Evolutionary conservation across 1,140 invertebrate genomes (phyloP).

Genomic region (Galleria mellonella): DNA sequence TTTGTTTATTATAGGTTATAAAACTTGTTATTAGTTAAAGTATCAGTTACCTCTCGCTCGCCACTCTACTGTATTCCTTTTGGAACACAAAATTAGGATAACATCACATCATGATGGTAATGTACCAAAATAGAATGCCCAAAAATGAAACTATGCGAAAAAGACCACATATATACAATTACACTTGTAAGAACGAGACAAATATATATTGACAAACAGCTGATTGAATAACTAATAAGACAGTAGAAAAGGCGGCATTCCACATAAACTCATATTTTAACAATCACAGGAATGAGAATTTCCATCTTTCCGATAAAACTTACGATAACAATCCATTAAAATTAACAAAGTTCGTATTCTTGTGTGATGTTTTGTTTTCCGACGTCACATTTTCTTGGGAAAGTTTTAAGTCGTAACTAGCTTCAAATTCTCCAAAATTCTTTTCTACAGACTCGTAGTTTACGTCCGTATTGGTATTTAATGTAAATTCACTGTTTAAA

Average conservation of each 20-base stretch:
- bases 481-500: background rate
- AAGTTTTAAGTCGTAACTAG: conserved; percentile 10
- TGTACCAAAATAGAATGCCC: conserved; percentile 73
- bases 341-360: conserved; percentile 15
- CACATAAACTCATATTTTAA: background rate
- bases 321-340: conserved; percentile 26
- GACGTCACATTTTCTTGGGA: conserved; percentile 20
- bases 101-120: conserved; percentile 68
- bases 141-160: conserved; percentile 63
- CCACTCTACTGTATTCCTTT: conserved; percentile 44
- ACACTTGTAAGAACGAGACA: conserved; percentile 41
- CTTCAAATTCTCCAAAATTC: background rate
- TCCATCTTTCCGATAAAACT: conserved; percentile 14
- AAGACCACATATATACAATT: conserved; percentile 37
- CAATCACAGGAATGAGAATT: too few relatives aligned
- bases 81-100: conserved; percentile 64
- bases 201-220: conserved; percentile 66
- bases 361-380: conserved; percentile 24
- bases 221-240: conserved; percentile 34
- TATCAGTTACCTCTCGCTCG: conserved; percentile 48
- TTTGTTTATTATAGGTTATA: too few relatives aligned
- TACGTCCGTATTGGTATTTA: background rate
- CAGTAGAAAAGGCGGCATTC: conserved; percentile 7
- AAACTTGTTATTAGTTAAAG: conserved; percentile 4
- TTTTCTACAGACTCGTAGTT: too few relatives aligned